Conservation (phyloP, 2,113 vertebrate genomes). For the Pelecanus crispus region DNA sequence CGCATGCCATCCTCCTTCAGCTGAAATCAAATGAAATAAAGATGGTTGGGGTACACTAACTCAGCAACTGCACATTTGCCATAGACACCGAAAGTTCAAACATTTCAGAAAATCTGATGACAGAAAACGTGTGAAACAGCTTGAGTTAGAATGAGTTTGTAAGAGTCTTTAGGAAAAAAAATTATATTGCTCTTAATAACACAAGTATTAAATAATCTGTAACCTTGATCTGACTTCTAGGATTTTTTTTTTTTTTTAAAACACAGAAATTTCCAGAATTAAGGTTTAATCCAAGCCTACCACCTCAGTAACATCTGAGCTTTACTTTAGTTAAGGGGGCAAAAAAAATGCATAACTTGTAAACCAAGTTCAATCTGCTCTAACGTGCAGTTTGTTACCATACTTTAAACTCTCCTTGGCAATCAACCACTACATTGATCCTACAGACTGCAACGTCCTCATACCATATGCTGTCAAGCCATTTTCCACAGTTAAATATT, state of each 20-base stretch:
- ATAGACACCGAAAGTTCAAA: not conserved
- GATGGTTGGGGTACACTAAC: not conserved
- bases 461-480: not conserved
- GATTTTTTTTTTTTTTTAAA: not conserved
- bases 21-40: not conserved
- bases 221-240: not conserved
- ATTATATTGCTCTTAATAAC: not conserved
- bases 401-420: not conserved
- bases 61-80: not conserved
- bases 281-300: not conserved
- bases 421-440: not conserved
- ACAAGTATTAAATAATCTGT: not conserved
- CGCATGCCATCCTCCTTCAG: not conserved
- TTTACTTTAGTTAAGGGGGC: not conserved
- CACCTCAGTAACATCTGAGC: not conserved
- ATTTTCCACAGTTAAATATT: not conserved
- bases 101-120: not conserved
- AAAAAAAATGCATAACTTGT: not conserved
- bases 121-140: not conserved
- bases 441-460: not conserved
- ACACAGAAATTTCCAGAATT: not conserved
- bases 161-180: not conserved
- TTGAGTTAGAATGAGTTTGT: not conserved
- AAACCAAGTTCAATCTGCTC: not conserved
- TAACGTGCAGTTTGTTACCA: not conserved